Conservation (phyloP, 2,113 vertebrate species). For the Peromyscus californicus region DNA sequence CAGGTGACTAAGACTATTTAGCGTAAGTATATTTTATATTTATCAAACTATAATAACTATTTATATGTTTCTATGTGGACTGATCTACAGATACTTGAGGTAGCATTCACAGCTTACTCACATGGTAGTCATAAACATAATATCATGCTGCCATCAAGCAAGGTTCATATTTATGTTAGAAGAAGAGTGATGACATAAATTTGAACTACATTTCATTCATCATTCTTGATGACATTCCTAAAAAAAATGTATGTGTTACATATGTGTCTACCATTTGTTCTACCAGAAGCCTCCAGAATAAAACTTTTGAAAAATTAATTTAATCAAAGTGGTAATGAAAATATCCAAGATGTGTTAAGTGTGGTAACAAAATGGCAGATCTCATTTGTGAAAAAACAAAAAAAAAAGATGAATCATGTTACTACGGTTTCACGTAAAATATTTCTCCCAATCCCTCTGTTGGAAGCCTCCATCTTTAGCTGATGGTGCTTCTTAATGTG, state of each 20-base stretch:
- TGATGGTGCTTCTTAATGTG: neutral
- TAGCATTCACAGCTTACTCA: neutral
- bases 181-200: neutral
- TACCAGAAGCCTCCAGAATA: neutral
- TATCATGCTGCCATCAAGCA: neutral
- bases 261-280: neutral
- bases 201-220: neutral
- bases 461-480: neutral
- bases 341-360: neutral
- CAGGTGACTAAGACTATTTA: neutral
- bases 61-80: neutral
- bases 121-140: neutral
- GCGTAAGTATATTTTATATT: neutral
- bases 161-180: neutral
- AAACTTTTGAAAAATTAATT: conserved; percentile 16
- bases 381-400: neutral
- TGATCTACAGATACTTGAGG: neutral
- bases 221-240: neutral
- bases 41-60: neutral
- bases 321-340: neutral
- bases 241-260: neutral
- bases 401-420: neutral
- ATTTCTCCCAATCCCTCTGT: too few relatives aligned
- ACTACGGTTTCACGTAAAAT: neutral
- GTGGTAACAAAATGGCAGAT: neutral